Percentiles rank a stretch among this genome's conserved stretches.
These are phyloP conservation scores for Drosophila picticornis DNA, from an alignment of 2,888 invertebrate genomes.

Conservation along the genomic window DNA sequence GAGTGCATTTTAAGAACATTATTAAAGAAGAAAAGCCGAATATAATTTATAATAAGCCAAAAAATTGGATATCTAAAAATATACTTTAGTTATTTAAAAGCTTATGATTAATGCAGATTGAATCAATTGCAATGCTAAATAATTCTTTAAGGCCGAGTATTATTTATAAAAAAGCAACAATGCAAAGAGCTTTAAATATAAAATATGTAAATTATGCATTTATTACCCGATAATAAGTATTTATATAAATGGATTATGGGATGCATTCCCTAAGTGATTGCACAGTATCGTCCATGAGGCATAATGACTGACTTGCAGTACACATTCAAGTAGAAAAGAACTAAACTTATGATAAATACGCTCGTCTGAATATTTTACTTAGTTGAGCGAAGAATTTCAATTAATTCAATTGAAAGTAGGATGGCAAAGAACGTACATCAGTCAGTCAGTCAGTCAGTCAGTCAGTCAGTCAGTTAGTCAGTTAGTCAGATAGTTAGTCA, in stretches of 20 bases:
- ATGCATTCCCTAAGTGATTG: neutral
- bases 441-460: neutral
- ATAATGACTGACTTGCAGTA: constrained; percentile 9
- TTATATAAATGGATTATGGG: neutral
- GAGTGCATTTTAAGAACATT: neutral
- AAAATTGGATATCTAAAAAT: neutral
- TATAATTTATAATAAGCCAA: neutral
- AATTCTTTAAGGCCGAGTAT: neutral
- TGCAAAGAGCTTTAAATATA: neutral
- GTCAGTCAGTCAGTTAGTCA: neutral
- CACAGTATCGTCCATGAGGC: neutral
- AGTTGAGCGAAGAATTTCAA: constrained; percentile 80
- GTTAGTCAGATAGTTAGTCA: neutral
- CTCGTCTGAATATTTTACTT: constrained; percentile 52
- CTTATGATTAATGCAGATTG: neutral
- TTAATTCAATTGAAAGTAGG: constrained; percentile 83
- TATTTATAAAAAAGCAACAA: neutral
- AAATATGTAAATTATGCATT: neutral
- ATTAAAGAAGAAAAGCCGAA: neutral
- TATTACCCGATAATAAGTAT: neutral
- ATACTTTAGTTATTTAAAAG: neutral
- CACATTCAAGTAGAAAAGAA: constrained; percentile 4
- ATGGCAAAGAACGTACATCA: constrained; percentile 54
- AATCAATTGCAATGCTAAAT: neutral
- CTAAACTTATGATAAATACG: constrained; percentile 38